A percentile compares a stretch with the other conserved stretches of the same genome.
phyloP scores from a whole-genome alignment of 2,797 vertebrate genomes.

The Leptoclinus maculatus region DNA sequence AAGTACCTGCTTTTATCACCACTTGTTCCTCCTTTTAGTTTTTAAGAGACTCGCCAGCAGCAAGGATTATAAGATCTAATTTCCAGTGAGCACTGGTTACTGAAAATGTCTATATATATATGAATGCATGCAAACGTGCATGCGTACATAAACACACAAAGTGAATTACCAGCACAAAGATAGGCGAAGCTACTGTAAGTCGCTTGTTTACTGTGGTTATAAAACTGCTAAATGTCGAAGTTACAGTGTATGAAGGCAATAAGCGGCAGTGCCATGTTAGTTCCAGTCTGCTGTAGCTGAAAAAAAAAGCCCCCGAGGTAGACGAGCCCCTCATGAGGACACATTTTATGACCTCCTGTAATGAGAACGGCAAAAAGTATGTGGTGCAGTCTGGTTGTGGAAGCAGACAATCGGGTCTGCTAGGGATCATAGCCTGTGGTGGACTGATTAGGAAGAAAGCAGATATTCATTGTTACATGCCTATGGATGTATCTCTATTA shows the following conservation, averaged over 20 bases:
- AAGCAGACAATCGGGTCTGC: conserved; percentile 63
- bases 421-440: conserved; percentile 58
- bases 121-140: conserved; percentile 18
- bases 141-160: neutral
- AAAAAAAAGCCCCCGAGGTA: conserved; percentile 60
- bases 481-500: conserved; percentile 38
- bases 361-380: conserved; percentile 74
- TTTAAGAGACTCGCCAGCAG: conserved; percentile 68
- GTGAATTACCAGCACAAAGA: conserved; percentile 8
- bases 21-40: conserved; percentile 57
- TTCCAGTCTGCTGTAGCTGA: conserved; percentile 56
- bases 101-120: conserved; percentile 53
- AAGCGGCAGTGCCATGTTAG: conserved; percentile 52
- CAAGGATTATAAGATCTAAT: conserved; percentile 69
- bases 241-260: conserved; percentile 56
- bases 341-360: conserved; percentile 80
- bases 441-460: conserved; percentile 44
- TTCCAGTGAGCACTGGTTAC: conserved; percentile 55
- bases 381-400: conserved; percentile 53
- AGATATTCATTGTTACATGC: conserved; percentile 51
- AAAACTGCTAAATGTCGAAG: conserved; percentile 62
- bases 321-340: conserved; percentile 68
- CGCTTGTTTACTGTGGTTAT: conserved; percentile 63
- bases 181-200: conserved; percentile 8
- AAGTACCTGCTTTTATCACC: conserved; percentile 46